A percentile compares a stretch with the other conserved stretches of the same genome.
phyloP scores from a whole-genome alignment of 1,140 invertebrate genomes.

The Orussus abietinus region DNA sequence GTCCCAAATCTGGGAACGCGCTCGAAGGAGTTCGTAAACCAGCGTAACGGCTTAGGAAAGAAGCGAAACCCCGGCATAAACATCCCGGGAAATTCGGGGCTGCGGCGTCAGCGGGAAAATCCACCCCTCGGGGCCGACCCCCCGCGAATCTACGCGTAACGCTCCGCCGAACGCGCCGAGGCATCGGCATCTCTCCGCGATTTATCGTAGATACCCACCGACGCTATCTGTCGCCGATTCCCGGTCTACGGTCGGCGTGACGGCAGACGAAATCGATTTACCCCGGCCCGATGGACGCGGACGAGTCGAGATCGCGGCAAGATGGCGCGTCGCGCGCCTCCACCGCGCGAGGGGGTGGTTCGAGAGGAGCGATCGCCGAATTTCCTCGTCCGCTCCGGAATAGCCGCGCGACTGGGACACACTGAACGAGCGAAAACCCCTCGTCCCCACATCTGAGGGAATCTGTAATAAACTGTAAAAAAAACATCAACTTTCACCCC shows the following conservation, averaged over 20 bases:
- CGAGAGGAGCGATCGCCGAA: too few relatives aligned
- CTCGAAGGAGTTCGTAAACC: too few relatives aligned
- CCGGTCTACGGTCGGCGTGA: background rate
- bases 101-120: background rate
- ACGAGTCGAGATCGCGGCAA: background rate
- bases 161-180: background rate
- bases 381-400: background rate
- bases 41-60: background rate
- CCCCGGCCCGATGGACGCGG: background rate
- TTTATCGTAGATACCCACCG: background rate
- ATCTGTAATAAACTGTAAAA: too few relatives aligned
- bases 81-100: too few relatives aligned
- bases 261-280: background rate
- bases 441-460: too few relatives aligned
- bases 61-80: too few relatives aligned
- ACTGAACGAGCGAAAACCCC: too few relatives aligned
- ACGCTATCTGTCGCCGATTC: slow-evolving; percentile 9
- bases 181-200: background rate
- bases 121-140: too few relatives aligned
- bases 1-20: background rate
- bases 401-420: background rate
- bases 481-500: too few relatives aligned
- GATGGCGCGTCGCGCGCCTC: background rate
- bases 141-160: background rate
- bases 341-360: too few relatives aligned